These are phyloP conservation scores for Laothoe populi DNA, from an alignment of 2,888 invertebrate genomes.

Conservation along the genomic window DNA sequence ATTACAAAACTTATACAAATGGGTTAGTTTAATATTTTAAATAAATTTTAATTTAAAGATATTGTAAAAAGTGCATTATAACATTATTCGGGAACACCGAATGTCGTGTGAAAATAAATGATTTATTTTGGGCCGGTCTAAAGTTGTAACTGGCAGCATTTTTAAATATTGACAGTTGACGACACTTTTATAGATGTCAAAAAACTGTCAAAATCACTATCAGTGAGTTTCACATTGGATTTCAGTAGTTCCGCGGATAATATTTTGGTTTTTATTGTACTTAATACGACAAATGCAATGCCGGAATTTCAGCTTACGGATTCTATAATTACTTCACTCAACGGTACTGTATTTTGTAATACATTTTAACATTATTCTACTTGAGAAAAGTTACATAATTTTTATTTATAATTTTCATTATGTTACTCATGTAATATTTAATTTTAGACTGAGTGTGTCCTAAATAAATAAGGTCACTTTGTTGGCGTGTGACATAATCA, in stretches of 20 bases:
- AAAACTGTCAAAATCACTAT: neutral
- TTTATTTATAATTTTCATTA: slow-evolving; percentile 62
- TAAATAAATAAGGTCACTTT: slow-evolving; percentile 55
- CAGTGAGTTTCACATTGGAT: neutral
- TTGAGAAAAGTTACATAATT: slow-evolving; percentile 71
- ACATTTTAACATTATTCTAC: slow-evolving; percentile 37
- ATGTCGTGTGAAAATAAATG: too few species aligned
- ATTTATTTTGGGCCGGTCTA: too few species aligned
- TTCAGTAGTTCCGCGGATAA: neutral
- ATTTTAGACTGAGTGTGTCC: slow-evolving; percentile 73
- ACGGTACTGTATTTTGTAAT: slow-evolving; percentile 55
- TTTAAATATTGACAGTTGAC: neutral
- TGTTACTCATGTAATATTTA: slow-evolving; percentile 68
- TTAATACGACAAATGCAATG: slow-evolving; percentile 48
- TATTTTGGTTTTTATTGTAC: neutral
- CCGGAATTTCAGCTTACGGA: slow-evolving; percentile 71
- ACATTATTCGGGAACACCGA: too few species aligned
- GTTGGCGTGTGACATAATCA: slow-evolving; percentile 47
- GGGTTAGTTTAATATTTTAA: slow-evolving; percentile 53
- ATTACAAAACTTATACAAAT: slow-evolving; percentile 74
- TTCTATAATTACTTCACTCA: slow-evolving; percentile 69
- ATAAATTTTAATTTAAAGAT: too few species aligned
- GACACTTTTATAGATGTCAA: neutral
- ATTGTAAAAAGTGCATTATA: too few species aligned
- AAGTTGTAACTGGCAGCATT: too few species aligned